A percentile compares a stretch with the other conserved stretches of the same genome.
These are phyloP conservation scores for Amyelois transitella DNA, from an alignment of 1,140 invertebrate genomes.

Conservation along the genomic window DNA sequence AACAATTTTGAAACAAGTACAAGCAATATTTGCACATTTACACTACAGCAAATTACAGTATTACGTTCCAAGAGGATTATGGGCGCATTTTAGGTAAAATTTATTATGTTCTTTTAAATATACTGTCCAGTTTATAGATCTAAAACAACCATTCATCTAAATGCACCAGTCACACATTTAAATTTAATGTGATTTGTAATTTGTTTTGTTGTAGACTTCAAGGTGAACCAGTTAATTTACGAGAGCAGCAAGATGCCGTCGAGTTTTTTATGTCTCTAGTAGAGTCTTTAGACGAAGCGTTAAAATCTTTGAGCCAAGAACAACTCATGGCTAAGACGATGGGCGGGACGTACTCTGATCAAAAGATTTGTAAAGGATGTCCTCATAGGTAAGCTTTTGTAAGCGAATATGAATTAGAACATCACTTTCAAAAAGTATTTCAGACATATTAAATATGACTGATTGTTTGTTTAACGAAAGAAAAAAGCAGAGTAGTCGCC, in stretches of 20 bases:
- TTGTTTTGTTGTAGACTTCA: conserved; percentile 69
- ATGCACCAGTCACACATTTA: too few species aligned
- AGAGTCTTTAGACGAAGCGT: conserved; percentile 96
- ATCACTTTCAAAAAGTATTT: too few species aligned
- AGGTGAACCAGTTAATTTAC: conserved; percentile 97
- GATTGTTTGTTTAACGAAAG: not conserved
- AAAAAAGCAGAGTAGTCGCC: not conserved
- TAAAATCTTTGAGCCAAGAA: conserved; percentile 93
- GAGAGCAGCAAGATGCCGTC: conserved; percentile 98
- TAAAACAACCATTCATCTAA: too few species aligned
- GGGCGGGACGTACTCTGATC: conserved; percentile 97
- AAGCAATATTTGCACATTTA: conserved; percentile 98
- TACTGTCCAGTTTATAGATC: too few species aligned
- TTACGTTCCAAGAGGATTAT: conserved; percentile 96
- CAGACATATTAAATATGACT: too few species aligned
- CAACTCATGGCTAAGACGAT: conserved; percentile 96
- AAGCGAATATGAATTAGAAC: too few species aligned
- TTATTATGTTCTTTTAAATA: not conserved
- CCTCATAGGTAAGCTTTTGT: conserved; percentile 94
- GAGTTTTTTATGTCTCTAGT: conserved; percentile 99
- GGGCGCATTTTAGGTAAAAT: conserved; percentile 96
- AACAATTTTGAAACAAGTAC: conserved; percentile 96
- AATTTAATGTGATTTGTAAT: not conserved
- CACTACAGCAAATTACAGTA: conserved; percentile 97
- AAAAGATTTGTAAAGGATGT: conserved; percentile 99